These are phyloP conservation scores for Paguma larvata DNA, from an alignment of 2,797 vertebrate genomes.

Conservation along the genomic window DNA sequence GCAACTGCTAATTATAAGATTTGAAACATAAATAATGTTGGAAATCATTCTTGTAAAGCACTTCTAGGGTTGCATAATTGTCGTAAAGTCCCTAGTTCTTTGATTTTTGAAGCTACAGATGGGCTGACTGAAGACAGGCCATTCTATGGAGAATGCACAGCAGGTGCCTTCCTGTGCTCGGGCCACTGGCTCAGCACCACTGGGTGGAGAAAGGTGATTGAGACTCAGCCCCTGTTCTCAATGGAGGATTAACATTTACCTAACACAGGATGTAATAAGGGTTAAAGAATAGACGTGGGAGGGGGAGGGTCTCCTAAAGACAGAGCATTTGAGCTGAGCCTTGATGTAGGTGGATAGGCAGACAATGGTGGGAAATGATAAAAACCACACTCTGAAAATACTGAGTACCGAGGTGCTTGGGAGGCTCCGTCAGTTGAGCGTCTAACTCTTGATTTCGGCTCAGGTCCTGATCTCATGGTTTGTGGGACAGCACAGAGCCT, in stretches of 20 bases:
- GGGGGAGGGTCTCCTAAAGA: not conserved
- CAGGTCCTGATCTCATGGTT: too few relatives aligned
- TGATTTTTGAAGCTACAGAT: not conserved
- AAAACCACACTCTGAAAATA: not conserved
- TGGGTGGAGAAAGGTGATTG: not conserved
- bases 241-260: not conserved
- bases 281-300: not conserved
- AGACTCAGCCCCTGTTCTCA: not conserved
- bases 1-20: not conserved
- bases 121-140: not conserved
- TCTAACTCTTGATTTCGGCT: too few relatives aligned
- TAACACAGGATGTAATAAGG: not conserved
- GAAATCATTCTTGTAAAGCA: not conserved
- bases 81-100: not conserved
- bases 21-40: conserved; percentile 27
- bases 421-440: too few relatives aligned
- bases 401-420: not conserved
- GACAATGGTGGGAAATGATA: not conserved
- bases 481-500: too few relatives aligned
- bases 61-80: not conserved
- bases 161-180: not conserved
- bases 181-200: not conserved
- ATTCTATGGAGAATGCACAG: not conserved
- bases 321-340: not conserved
- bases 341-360: not conserved